phyloP scores from a whole-genome alignment of 2,888 invertebrate species.

The Adelognathus sp. region DNA sequence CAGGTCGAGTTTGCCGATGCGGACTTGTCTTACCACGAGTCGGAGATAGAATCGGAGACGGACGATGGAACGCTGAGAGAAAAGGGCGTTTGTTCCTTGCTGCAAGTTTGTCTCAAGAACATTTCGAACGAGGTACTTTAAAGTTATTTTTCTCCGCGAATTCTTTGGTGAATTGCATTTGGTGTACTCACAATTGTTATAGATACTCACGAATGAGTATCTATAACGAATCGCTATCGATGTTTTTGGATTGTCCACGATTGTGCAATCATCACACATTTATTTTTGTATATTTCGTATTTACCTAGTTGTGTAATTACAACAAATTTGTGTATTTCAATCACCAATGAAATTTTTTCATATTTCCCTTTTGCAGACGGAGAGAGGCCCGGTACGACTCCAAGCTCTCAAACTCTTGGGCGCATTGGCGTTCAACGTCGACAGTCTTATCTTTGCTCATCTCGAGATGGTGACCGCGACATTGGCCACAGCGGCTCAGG shows the following conservation, averaged over 20 bases:
- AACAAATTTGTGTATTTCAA: too few relatives aligned
- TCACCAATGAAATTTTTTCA: too few relatives aligned
- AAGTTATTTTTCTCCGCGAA: constrained; percentile 2
- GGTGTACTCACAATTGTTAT: too few relatives aligned
- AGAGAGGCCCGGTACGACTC: constrained; percentile 86
- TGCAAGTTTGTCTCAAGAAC: constrained; percentile 84
- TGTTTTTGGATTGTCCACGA: not conserved
- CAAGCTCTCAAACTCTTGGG: constrained; percentile 88
- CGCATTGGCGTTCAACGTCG: constrained; percentile 81
- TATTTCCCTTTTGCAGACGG: constrained; percentile 65
- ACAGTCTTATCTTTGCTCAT: constrained; percentile 81
- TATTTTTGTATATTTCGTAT: too few relatives aligned
- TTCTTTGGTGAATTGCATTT: too few relatives aligned
- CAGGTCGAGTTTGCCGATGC: constrained; percentile 67
- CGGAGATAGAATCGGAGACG: constrained; percentile 43
- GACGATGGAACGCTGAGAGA: constrained; percentile 31
- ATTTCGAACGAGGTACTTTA: constrained; percentile 70
- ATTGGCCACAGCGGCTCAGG: constrained; percentile 83
- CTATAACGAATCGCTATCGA: not conserved
- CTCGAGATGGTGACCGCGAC: constrained; percentile 85
- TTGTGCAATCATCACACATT: too few relatives aligned
- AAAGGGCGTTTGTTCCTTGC: constrained; percentile 78
- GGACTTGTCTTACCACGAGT: constrained; percentile 49
- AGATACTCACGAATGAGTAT: not conserved
- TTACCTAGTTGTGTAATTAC: too few relatives aligned